Base-by-base conservation (phyloP, 2,888 invertebrate species). In the Tineola bisselliella region DNA sequence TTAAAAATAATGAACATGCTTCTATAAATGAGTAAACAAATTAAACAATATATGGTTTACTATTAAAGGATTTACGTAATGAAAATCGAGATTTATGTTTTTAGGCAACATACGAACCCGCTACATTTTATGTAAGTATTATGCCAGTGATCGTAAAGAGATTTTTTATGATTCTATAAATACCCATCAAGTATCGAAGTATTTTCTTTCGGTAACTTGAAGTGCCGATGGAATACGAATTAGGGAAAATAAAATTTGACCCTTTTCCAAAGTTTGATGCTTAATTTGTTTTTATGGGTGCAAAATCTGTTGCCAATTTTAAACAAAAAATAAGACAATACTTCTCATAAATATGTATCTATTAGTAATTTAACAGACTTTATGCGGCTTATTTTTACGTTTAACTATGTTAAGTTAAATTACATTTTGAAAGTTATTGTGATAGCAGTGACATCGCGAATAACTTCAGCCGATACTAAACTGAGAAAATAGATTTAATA, bases 91-190 rank as follows among this genome's bases (percentile, higher is more conserved):
- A 75, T 78, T 81, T 38, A 77, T 70, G 76, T 72, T 75, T 69
- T 74, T 76, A 69, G 71, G 74, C 75, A 68, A 72, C 72, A 71
- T 72, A 71, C 70, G 68, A 65, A 71, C 72, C 72, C 71, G 72
- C 79, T 75, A 78, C 74, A 71, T 79, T 83, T 82, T 79, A 81
- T 75, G 74, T 74, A 68, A 70, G 76, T 73, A 79, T 81, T 77
- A 79, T 75, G 71, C 69, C 67, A 62, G 63, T 67, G 68, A 33
- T 79, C 82, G 74, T 84, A 82, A 83, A 81, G 75, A 70, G 65
- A 66, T 76, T 79, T 65, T 79, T 82, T 79, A 82, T 72, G 80
- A 72, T 75, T 76, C 77, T 76, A 74, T 79, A 79, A 81, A 82
- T 78, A 77, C 72, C 68, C 67, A 69, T 43, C 70, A 69, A 75